These are phyloP conservation scores for Lepisosteus osseus DNA, from an alignment of 2,113 vertebrate species.

Conservation along the genomic window DNA sequence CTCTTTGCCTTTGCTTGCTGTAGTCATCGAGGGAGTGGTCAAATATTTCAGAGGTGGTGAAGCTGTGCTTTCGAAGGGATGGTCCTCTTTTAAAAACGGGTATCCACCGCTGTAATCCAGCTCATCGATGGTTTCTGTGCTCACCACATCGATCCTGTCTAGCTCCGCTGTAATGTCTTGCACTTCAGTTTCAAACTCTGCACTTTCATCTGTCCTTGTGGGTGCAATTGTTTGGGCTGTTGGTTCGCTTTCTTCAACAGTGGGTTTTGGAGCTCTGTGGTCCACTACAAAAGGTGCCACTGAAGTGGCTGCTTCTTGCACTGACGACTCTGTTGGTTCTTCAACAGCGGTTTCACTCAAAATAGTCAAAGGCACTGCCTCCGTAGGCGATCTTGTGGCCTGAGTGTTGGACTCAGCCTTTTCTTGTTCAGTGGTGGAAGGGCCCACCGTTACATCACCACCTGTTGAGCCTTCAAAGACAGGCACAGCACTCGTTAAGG, in stretches of 20 bases:
- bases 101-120: conserved; percentile 50
- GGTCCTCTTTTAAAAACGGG: conserved; percentile 19
- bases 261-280: not conserved
- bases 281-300: not conserved
- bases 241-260: conserved; percentile 34
- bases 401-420: not conserved
- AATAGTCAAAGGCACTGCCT: not conserved
- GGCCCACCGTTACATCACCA: not conserved
- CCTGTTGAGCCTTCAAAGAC: not conserved
- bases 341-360: not conserved
- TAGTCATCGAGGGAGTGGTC: conserved; percentile 74
- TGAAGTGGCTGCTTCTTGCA: not conserved
- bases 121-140: conserved; percentile 40
- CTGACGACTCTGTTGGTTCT: conserved; percentile 21
- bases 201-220: not conserved
- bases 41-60: conserved; percentile 60
- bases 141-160: conserved; percentile 15
- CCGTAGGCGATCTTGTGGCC: not conserved
- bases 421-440: not conserved
- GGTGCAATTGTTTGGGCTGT: not conserved
- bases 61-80: conserved; percentile 43
- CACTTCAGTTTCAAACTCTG: not conserved
- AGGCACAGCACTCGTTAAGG: conserved; percentile 4
- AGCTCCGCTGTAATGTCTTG: conserved; percentile 45
- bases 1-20: conserved; percentile 64